Base-by-base conservation (phyloP, 2,113 vertebrate species). In the Melanerpes formicivorus region DNA sequence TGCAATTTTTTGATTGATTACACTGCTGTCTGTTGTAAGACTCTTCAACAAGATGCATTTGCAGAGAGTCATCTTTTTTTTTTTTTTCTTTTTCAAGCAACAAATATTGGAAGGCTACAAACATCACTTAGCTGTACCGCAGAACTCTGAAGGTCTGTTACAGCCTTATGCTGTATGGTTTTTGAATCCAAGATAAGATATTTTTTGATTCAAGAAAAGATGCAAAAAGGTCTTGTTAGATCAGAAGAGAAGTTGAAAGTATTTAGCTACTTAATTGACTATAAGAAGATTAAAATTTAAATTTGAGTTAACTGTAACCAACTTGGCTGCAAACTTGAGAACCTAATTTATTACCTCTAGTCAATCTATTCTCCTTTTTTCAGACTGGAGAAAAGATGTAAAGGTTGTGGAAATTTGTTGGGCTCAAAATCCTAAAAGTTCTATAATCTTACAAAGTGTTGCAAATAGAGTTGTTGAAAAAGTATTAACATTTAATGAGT, bases 1-100 rank as follows among this genome's bases (percentile, higher is more conserved):
- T 3, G 5, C 7, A 56, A 37, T 6, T 8, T 69, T 88, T 67
- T 79, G 32, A 4, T 25, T 85, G 16, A 80, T 73, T 59, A 50
- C 55, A 48, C 4, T 55, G 5, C 34, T 82, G 3, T 5, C 4
- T 65, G 27, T 46, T 4, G 6, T 52, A 3, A 50, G 23, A 78
- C 6, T 14, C 3, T 76, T 85, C 29, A 63, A 65, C 3, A 37
- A 60, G 18, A 1, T 42, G 4, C 16, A 44, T 90, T 66, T 59
- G 23, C 10, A 55, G 5, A 6, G 15, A n/a, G n/a, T 7, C 0
- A 56, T 63, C 60, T 1, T 2, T 65, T 25, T 67, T 1, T 2
- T n/a, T n/a, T n/a, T n/a, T n/a, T n/a, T n/a, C 62, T 76, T 65
- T 60, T 26, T 76, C 4, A 79, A 85, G 19, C 2, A 67, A 40